Conservation (phyloP, 2,113 vertebrate species). For the Hiodon alosoides region DNA sequence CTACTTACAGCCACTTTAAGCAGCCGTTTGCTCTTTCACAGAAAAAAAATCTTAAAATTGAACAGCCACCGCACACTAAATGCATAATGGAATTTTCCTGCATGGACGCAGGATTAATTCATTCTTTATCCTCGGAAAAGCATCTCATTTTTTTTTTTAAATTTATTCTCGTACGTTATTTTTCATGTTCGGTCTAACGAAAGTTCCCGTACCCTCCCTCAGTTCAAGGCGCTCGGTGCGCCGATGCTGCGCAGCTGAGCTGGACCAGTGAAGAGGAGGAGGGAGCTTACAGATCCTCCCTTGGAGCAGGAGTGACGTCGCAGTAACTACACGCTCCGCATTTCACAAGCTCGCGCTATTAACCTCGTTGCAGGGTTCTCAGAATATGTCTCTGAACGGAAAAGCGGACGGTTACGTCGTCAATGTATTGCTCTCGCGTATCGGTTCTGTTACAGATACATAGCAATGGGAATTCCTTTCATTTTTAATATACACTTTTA, state of each 20-base stretch:
- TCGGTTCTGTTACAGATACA: no score
- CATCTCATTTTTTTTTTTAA: neutral
- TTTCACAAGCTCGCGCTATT: constrained; percentile 44
- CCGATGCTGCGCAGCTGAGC: constrained; percentile 23
- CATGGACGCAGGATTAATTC: neutral
- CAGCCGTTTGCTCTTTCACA: neutral
- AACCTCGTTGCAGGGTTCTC: no score
- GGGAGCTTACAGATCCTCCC: constrained; percentile 19
- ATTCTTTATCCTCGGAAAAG: neutral
- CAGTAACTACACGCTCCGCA: constrained; percentile 48
- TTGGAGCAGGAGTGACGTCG: constrained; percentile 47
- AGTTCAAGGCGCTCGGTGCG: constrained; percentile 4
- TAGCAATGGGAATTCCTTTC: no score
- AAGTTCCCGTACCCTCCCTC: constrained; percentile 2
- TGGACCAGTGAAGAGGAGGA: constrained; percentile 27
- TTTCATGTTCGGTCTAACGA: neutral
- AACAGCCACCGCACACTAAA: neutral
- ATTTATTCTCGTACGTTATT: constrained; percentile 7
- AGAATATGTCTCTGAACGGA: no score
- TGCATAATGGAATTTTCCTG: neutral
- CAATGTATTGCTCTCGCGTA: no score
- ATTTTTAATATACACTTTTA: no score
- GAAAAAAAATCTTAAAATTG: constrained; percentile 4
- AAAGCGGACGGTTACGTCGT: no score
- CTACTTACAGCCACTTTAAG: constrained; percentile 5